phyloP scores from a whole-genome alignment of 2,797 vertebrate genomes.

The Sarcoramphus papa region DNA sequence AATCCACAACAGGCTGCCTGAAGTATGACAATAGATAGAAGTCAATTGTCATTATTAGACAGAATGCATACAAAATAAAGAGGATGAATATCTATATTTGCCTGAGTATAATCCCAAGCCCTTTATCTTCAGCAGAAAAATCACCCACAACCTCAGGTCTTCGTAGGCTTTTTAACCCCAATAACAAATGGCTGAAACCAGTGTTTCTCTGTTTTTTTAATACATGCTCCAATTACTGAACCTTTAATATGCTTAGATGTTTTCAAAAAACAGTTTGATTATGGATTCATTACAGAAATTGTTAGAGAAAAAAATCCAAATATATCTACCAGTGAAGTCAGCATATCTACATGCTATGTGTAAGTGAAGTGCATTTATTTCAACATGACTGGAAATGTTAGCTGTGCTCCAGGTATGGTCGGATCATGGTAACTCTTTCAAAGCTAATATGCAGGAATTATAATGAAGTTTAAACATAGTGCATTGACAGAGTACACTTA shows the following conservation, averaged over 20 bases:
- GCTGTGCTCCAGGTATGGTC: slow-evolving; percentile 13
- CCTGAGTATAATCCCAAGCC: background rate
- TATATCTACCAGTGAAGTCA: background rate
- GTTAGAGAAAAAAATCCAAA: background rate
- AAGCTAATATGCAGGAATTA: slow-evolving; percentile 52
- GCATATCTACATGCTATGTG: background rate
- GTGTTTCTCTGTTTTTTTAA: background rate
- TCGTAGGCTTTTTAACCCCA: background rate
- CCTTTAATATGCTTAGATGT: background rate
- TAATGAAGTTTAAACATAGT: slow-evolving; percentile 63
- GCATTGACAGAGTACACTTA: background rate
- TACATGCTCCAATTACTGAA: background rate
- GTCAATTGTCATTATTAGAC: background rate
- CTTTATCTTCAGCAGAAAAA: background rate
- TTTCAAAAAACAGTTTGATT: background rate
- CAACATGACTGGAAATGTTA: background rate
- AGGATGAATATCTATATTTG: background rate
- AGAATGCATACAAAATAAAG: background rate
- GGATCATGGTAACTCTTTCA: slow-evolving; percentile 23
- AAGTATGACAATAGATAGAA: background rate
- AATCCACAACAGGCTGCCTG: background rate
- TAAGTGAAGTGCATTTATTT: slow-evolving; percentile 12
- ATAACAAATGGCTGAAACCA: background rate
- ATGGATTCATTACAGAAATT: background rate
- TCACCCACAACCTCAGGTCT: background rate